Evolutionary conservation across 2,113 vertebrate genomes (phyloP).

Genomic region (Callithrix jacchus): DNA sequence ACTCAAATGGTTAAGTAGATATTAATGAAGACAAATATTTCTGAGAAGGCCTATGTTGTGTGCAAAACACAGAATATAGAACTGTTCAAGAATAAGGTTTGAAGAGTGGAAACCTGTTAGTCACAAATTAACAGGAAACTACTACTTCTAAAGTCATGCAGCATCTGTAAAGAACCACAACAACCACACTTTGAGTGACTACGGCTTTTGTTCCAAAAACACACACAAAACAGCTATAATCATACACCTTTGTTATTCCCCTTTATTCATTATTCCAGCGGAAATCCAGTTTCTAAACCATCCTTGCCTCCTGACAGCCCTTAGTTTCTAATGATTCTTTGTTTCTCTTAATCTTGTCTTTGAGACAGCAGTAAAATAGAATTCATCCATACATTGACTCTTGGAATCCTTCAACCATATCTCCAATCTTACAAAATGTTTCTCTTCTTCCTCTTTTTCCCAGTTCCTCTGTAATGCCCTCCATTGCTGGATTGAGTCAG

Average conservation of each 20-base stretch:
- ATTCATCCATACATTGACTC: too few relatives aligned
- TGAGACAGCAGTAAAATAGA: neutral
- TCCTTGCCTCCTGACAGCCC: neutral
- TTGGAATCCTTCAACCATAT: neutral
- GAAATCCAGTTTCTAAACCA: neutral
- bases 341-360: neutral
- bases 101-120: neutral
- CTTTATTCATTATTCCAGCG: too few relatives aligned
- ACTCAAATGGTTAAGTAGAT: neutral
- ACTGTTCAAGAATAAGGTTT: neutral
- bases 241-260: neutral
- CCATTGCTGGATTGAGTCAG: neutral
- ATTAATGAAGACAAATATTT: neutral
- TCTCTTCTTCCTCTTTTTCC: neutral
- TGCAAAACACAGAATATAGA: neutral
- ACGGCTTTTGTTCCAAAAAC: neutral
- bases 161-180: neutral
- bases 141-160: neutral
- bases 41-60: neutral
- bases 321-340: neutral
- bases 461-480: neutral
- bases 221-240: too few relatives aligned
- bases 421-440: neutral
- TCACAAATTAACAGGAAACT: neutral
- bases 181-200: too few relatives aligned